Conservation (phyloP, 1,140 invertebrate genomes). For the Drosophila guanche region DNA sequence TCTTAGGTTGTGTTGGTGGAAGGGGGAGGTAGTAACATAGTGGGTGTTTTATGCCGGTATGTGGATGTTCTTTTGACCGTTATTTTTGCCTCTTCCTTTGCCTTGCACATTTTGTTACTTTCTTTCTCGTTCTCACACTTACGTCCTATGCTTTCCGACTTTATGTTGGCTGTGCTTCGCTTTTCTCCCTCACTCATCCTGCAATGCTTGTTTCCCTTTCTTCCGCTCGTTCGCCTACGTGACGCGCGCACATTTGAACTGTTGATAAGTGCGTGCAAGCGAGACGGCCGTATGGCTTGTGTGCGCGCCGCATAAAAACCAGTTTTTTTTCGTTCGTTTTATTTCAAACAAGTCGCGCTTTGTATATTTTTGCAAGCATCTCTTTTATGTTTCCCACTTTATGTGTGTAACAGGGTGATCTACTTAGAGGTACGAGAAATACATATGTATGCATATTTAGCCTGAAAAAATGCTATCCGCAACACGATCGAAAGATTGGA, state of each 20-base stretch:
- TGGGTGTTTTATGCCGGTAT: slow-evolving; percentile 44
- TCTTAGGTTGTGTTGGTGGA: slow-evolving; percentile 57
- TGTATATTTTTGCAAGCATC: slow-evolving; percentile 66
- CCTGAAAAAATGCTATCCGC: too few relatives aligned
- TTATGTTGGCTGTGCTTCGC: too few relatives aligned
- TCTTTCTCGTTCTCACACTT: slow-evolving; percentile 13
- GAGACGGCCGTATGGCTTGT: slow-evolving; percentile 40
- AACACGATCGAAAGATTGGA: too few relatives aligned
- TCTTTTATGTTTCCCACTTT: slow-evolving; percentile 43
- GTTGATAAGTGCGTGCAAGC: slow-evolving; percentile 34
- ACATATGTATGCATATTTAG: slow-evolving; percentile 5
- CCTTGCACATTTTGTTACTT: slow-evolving; percentile 36
- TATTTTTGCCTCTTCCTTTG: slow-evolving; percentile 65
- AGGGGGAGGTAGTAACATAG: slow-evolving; percentile 3
- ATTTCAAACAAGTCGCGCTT: slow-evolving; percentile 75
- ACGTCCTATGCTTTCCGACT: neutral
- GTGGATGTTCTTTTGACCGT: slow-evolving; percentile 60
- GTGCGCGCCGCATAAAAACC: slow-evolving; percentile 53
- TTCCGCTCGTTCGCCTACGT: slow-evolving; percentile 15
- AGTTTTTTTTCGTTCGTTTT: slow-evolving; percentile 61
- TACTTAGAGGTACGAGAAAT: slow-evolving; percentile 17
- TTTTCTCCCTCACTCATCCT: slow-evolving; percentile 24
- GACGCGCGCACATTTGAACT: slow-evolving; percentile 27
- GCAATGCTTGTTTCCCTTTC: neutral
- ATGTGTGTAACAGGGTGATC: slow-evolving; percentile 37